Conservation (phyloP, 2,888 invertebrate species). For the Euphydryas editha region DNA sequence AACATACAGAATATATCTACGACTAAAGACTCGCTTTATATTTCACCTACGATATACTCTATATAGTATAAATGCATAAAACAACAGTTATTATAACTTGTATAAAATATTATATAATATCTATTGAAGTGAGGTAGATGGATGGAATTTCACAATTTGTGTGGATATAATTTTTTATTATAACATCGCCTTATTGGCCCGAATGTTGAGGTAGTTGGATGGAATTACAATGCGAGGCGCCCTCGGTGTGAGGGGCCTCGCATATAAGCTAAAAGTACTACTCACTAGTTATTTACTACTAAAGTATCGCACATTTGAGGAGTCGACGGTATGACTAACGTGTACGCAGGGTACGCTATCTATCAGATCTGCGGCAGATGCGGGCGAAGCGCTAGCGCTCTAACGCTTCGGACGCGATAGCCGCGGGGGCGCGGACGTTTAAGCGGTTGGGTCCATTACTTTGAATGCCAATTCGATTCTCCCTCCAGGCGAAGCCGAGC, state of each 20-base stretch:
- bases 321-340: conserved; percentile 57
- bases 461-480: conserved; percentile 10
- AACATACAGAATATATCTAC: conserved; percentile 60
- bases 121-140: conserved; percentile 88
- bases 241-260: conserved; percentile 75
- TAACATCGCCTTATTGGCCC: conserved; percentile 80
- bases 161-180: conserved; percentile 74
- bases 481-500: conserved; percentile 19
- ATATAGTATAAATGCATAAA: conserved; percentile 82
- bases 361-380: conserved; percentile 9
- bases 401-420: not conserved
- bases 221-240: conserved; percentile 82
- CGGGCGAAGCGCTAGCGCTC: conserved; percentile 19
- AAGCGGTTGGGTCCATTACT: not conserved
- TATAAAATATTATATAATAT: conserved; percentile 85
- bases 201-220: conserved; percentile 85
- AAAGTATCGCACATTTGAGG: conserved; percentile 65
- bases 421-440: not conserved
- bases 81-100: conserved; percentile 83
- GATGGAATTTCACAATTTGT: conserved; percentile 87
- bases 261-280: conserved; percentile 77
- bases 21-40: conserved; percentile 79
- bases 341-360: conserved; percentile 51
- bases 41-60: conserved; percentile 82
- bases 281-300: conserved; percentile 70